phyloP scores from a whole-genome alignment of 2,113 vertebrate species.

The Tursiops truncatus region DNA sequence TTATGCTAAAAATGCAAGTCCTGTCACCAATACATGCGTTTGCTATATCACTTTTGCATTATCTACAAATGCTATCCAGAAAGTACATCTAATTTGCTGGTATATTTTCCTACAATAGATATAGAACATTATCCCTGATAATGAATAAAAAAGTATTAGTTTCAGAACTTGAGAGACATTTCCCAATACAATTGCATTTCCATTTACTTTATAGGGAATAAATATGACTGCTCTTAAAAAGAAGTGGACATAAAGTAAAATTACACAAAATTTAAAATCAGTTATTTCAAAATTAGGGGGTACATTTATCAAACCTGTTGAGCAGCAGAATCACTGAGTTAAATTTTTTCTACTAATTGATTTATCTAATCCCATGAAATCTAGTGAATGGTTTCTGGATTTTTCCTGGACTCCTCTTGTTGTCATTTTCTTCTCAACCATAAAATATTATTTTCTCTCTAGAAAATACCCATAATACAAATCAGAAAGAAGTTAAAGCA shows the following conservation, averaged over 20 bases:
- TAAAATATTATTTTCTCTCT: background rate
- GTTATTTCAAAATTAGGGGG: background rate
- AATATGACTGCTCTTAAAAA: background rate
- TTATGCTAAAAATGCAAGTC: background rate
- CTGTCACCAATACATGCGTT: background rate
- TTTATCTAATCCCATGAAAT: background rate
- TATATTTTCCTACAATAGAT: background rate
- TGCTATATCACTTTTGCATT: background rate
- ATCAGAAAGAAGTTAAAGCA: background rate
- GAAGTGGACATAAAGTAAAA: background rate
- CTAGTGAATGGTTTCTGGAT: background rate
- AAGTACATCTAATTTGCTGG: background rate
- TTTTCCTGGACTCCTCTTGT: background rate
- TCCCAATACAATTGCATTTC: background rate
- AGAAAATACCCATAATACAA: background rate
- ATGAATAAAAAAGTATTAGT: background rate
- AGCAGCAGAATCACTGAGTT: background rate
- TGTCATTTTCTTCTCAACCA: background rate
- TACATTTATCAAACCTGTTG: background rate
- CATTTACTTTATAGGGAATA: background rate
- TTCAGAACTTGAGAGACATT: background rate
- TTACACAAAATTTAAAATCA: background rate
- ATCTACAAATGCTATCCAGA: background rate
- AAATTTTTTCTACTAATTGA: background rate
- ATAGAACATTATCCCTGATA: background rate